Base-by-base conservation (phyloP, 2,797 vertebrate genomes). In the Muscicapa striata region DNA sequence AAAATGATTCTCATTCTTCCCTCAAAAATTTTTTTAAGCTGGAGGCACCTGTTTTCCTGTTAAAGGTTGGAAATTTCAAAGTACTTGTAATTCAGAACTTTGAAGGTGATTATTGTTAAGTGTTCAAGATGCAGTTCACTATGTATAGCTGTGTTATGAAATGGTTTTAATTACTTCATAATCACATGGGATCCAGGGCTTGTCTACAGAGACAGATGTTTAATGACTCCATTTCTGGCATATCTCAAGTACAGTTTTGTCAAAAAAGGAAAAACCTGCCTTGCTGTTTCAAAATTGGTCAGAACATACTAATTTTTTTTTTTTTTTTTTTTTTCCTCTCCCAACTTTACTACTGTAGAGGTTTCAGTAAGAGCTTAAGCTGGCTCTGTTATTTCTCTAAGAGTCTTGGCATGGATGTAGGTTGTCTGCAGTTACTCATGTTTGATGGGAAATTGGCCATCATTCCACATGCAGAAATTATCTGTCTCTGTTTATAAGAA, bases 131-230 rank as follows among this genome's bases (percentile, higher is more conserved):
- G 40, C 36, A 49, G 46, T 90, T 94, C 18, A 38, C 80, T 51
- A 3, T 36, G n/a, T 93, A 19, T 68, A 69, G 69, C 67, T 55
- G 69, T 51, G 40, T 68, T 86, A 41, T 92, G 48, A 72, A 69
- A 87, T 77, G 76, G 30, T 32, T 74, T 89, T 92, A 90, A 94
- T 94, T 95, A 91, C 76, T 84, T 64, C 68, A 58, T 89, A 92
- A 80, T 92, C 70, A 70, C 41, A 76, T 52, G 75, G 18, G 45
- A 84, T 73, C 63, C 70, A 87, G 88, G 83, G 30, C 46, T 84
- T 86, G 51, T 89, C 86, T 87, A 4, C 15, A 43, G 72, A 81
- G 54, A 58, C 77, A 94, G 69, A n/a, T 90, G 83, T 69, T 73
- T 81, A 84, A 84, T 84, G 77, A 66, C 63, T 93, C 34, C 17